Conservation (phyloP, 2,113 vertebrate genomes). For the Syrmaticus mikado region DNA sequence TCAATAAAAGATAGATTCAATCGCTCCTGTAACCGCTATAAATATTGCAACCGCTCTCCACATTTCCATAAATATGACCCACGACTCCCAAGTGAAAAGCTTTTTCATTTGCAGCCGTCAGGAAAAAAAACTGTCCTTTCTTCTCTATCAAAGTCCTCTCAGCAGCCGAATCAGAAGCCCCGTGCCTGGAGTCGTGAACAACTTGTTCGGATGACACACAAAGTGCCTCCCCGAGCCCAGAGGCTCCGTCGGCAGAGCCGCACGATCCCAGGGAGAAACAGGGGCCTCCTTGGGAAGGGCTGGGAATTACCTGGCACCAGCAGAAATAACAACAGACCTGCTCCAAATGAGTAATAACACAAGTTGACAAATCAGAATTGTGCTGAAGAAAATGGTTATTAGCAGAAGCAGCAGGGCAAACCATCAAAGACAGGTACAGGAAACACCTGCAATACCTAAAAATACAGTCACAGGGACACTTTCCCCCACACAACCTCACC, state of each 20-base stretch:
- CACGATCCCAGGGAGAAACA: neutral
- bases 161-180: constrained; percentile 40
- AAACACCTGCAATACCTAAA: neutral
- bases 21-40: constrained; percentile 16
- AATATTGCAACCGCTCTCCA: constrained; percentile 46
- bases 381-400: neutral
- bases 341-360: neutral
- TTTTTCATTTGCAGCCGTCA: constrained; percentile 57
- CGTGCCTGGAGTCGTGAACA: neutral
- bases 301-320: neutral
- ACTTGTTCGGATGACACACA: constrained; percentile 1
- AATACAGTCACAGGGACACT: neutral
- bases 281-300: neutral
- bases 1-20: constrained; percentile 67
- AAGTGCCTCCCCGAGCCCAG: neutral
- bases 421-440: neutral
- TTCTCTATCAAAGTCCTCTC: constrained; percentile 37
- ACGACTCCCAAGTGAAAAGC: constrained; percentile 49
- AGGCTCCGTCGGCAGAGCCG: neutral
- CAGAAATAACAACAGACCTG: neutral
- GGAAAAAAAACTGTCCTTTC: neutral
- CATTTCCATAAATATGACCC: constrained; percentile 63
- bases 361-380: neutral
- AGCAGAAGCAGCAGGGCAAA: neutral
- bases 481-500: neutral